A percentile compares a stretch with the other conserved stretches of the same genome.
Conservation (phyloP, 2,113 vertebrate species). For the Chunga burmeisteri region DNA sequence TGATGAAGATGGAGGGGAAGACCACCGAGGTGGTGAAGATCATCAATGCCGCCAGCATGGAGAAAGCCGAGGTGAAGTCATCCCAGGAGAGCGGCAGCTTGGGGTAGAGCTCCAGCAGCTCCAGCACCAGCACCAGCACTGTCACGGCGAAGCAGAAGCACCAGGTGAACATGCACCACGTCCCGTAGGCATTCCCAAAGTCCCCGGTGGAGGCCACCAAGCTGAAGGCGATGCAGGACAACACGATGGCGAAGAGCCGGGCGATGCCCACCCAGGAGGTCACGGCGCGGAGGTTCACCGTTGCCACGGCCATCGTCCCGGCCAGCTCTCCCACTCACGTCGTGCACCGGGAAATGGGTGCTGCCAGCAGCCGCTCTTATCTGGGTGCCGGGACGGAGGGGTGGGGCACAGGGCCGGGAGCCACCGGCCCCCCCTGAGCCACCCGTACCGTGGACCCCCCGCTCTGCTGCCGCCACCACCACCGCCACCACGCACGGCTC, state of each 20-base stretch:
- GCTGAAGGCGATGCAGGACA: constrained; percentile 83
- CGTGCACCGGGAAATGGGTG: fast-evolving
- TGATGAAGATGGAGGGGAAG: constrained; percentile 74
- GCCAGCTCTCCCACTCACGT: neutral
- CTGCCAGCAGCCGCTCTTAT: neutral
- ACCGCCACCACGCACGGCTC: fast-evolving
- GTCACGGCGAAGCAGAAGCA: constrained; percentile 82
- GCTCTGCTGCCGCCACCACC: neutral
- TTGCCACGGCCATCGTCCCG: neutral
- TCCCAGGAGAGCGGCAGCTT: constrained; percentile 84
- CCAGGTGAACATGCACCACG: constrained; percentile 88
- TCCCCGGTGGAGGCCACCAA: constrained; percentile 71
- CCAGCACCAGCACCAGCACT: constrained; percentile 79
- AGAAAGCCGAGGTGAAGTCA: constrained; percentile 83
- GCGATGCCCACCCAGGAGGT: constrained; percentile 75
- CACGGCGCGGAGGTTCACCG: constrained; percentile 54
- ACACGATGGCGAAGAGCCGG: constrained; percentile 75
- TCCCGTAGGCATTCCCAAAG: neutral
- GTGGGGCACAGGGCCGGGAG: neutral
- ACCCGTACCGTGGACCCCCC: fast-evolving
- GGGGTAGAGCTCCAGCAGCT: constrained; percentile 66
- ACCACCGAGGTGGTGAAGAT: constrained; percentile 81
- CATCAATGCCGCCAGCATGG: constrained; percentile 85
- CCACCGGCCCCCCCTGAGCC: neutral
- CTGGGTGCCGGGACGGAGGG: neutral